phyloP scores from a whole-genome alignment of 2,888 invertebrate species.

The Glaucopsyche alexis region DNA sequence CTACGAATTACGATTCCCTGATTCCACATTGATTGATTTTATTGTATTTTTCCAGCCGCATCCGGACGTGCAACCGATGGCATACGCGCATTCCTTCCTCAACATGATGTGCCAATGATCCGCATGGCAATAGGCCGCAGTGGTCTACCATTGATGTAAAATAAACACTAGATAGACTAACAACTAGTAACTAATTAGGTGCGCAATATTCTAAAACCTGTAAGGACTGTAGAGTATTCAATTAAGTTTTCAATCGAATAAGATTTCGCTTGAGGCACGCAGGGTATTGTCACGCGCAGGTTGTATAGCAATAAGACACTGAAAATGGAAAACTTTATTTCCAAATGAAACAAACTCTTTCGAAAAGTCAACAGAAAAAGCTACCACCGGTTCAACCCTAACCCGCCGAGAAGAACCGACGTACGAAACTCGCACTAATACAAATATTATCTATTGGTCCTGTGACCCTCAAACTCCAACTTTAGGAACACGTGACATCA shows the following conservation, averaged over 20 bases:
- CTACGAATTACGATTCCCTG: not conserved
- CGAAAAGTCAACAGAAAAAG: too few species aligned
- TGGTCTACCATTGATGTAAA: constrained; percentile 27
- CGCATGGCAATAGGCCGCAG: constrained; percentile 23
- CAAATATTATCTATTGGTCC: too few species aligned
- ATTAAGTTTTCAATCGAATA: not conserved
- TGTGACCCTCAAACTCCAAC: too few species aligned
- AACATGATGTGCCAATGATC: constrained; percentile 84
- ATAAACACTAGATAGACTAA: constrained; percentile 25
- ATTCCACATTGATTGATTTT: not conserved
- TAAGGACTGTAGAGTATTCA: not conserved
- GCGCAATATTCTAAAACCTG: constrained; percentile 20
- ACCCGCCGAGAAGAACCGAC: too few species aligned
- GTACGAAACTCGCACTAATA: too few species aligned
- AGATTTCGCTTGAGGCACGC: constrained; percentile 14
- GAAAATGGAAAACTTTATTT: too few species aligned
- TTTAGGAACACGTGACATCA: too few species aligned
- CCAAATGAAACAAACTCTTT: too few species aligned
- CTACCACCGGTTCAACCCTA: too few species aligned
- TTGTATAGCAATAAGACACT: constrained; percentile 10
- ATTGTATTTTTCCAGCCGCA: constrained; percentile 87
- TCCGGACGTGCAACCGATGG: constrained; percentile 98
- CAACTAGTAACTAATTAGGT: constrained; percentile 17
- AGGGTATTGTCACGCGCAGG: constrained; percentile 18
- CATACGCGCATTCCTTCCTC: constrained; percentile 93